Percentiles rank a stretch among this genome's conserved stretches.
Evolutionary conservation across 2,797 vertebrate genomes (phyloP).

Genomic region (Anabacerthia variegaticeps): DNA sequence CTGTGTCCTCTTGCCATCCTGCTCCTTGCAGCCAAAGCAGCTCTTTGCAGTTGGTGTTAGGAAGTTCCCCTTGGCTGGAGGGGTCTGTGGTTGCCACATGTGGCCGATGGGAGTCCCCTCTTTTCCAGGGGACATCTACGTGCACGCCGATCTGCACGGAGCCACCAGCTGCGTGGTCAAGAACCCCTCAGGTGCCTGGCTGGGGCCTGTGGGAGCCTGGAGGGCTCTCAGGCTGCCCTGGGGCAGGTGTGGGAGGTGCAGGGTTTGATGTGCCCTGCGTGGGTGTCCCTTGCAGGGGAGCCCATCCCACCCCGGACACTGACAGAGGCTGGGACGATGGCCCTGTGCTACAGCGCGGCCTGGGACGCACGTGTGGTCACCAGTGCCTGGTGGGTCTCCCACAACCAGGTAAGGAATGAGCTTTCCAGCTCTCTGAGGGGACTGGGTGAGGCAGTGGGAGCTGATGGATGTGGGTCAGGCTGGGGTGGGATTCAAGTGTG

Average conservation of each 20-base stretch:
- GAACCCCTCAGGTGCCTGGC: conserved; percentile 87
- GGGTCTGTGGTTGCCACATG: rapidly evolving
- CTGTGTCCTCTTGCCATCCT: background rate
- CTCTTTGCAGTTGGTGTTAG: rapidly evolving
- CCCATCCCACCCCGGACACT: conserved; percentile 90
- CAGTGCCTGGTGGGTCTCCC: conserved; percentile 98
- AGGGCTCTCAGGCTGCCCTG: rapidly evolving
- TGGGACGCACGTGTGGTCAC: conserved; percentile 98
- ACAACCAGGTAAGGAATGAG: conserved; percentile 87
- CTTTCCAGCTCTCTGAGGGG: background rate
- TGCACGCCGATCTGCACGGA: conserved; percentile 96
- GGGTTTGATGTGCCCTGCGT: rapidly evolving
- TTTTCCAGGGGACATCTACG: conserved; percentile 89
- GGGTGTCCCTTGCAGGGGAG: conserved; percentile 76
- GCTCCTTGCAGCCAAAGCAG: background rate
- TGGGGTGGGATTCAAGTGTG: rapidly evolving
- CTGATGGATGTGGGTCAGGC: rapidly evolving
- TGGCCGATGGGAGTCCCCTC: background rate
- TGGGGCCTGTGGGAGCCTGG: background rate
- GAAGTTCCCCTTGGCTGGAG: background rate
- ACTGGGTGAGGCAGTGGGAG: rapidly evolving
- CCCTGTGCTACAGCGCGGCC: conserved; percentile 96
- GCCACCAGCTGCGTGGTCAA: conserved; percentile 97
- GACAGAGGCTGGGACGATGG: conserved; percentile 94
- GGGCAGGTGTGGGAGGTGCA: rapidly evolving